Conservation (phyloP, 2,113 vertebrate genomes). For the Mustela lutreola region DNA sequence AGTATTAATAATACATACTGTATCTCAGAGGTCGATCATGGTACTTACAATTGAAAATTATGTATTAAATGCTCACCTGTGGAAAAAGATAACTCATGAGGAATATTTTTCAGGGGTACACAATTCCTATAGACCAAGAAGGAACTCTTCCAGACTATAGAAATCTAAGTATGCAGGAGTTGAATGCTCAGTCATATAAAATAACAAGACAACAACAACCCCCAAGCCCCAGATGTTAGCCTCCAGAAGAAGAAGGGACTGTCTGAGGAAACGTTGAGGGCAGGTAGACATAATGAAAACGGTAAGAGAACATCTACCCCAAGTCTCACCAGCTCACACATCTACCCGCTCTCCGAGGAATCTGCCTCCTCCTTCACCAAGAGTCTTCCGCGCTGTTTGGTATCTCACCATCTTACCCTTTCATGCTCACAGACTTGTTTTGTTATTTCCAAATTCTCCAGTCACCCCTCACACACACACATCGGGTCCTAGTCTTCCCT, state of each 20-base stretch:
- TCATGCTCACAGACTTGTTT: not conserved
- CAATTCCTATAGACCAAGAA: not conserved
- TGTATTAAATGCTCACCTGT: not conserved
- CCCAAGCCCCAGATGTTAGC: not conserved
- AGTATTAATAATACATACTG: not conserved
- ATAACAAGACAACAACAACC: not conserved
- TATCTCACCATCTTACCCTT: not conserved
- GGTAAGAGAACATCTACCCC: not conserved
- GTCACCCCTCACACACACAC: not conserved
- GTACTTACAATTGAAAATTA: not conserved
- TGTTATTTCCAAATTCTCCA: conserved; percentile 18
- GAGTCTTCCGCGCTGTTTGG: not conserved
- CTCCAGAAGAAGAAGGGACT: not conserved
- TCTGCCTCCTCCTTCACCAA: not conserved
- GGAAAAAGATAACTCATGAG: conserved; percentile 9
- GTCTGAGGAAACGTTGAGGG: not conserved
- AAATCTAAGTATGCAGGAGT: not conserved
- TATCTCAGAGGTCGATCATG: not conserved
- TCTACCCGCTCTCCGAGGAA: not conserved
- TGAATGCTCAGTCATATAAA: not conserved
- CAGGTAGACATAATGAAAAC: not conserved
- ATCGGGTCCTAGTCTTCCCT: not conserved
- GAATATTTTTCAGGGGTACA: not conserved
- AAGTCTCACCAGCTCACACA: not conserved
- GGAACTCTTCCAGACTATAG: not conserved